These are phyloP conservation scores for Acanthaster planci DNA, from an alignment of 35 echinoderm and acorn worm species.

Conservation along the genomic window DNA sequence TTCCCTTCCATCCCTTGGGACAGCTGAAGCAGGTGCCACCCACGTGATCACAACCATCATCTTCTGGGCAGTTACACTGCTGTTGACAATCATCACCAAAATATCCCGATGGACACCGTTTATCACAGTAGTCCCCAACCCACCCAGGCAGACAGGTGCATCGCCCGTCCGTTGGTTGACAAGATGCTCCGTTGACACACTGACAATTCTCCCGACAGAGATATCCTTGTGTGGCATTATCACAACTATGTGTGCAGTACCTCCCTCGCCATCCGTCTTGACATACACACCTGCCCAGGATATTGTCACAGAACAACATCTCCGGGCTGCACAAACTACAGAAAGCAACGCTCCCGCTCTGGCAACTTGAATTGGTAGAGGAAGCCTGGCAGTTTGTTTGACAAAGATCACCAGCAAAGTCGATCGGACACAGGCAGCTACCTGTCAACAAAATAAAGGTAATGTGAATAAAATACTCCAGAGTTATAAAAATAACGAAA, in stretches of 20 bases:
- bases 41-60: conserved; percentile 49
- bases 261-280: no score
- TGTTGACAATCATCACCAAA: conserved; percentile 56
- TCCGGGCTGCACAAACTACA: no score
- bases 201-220: background rate
- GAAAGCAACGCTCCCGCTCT: no score
- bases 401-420: no score
- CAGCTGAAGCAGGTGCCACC: conserved; percentile 55
- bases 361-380: no score
- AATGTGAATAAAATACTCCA: no score
- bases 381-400: no score
- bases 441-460: no score
- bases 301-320: background rate
- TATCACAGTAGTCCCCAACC: conserved; percentile 43
- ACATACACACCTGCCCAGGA: background rate
- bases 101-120: conserved; percentile 64
- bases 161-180: background rate
- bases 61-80: conserved; percentile 49
- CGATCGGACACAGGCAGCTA: no score
- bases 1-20: background rate
- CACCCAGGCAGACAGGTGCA: conserved; percentile 71
- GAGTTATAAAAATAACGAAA: no score
- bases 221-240: background rate
- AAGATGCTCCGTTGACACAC: background rate
- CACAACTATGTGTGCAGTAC: background rate